Evolutionary conservation across 2,888 invertebrate genomes (phyloP), one percentile per base, ranked within the genome.

Genomic region (Antitype chi): DNA sequence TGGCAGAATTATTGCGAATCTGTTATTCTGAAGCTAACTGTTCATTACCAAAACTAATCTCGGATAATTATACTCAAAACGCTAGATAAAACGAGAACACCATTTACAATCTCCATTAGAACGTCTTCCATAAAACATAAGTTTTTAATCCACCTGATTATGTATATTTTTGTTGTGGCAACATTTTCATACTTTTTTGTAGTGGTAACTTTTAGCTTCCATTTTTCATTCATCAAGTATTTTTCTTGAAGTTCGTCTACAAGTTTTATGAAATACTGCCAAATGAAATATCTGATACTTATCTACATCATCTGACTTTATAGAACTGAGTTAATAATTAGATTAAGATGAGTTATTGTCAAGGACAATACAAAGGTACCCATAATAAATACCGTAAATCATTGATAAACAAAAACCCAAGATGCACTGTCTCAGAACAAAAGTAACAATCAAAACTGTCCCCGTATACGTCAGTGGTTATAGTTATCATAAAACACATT

Each of bases 91-190:
- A 52, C 49, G 57, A 80, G 76, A 74, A 78, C 84, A 85, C 57
- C 78, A 72, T 66, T 67, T 43, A 74, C 59, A 80, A 47, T 82
- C 74, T 84, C 87, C 82, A 76, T 84, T 87, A 84, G 69, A 79
- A 85, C 17, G 89, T 89, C 89, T 89, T 89, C 89, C 89, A 89
- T 88, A 88, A 74, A 60, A 82, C 64, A 81, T 87, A 87, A 81
- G 85, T 80, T 85, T 83, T 68, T 43, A 78, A 74, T 47, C 69
- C 57, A 67, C 23, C 47, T 23, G n/a, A 53, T 43, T 43, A 70
- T 69, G 49, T 49, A 47, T 69, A 75, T 78, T 81, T 80, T 78
- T 75, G 52, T 62, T 62, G 60, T 70, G 74, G 75, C 75, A 83
- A 80, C 60, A 57, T 64, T 68, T 59, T 64, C 25, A 60, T 64